Evolutionary conservation across 2,797 vertebrate species (phyloP).

Genomic region (Synaphobranchus kaupii): DNA sequence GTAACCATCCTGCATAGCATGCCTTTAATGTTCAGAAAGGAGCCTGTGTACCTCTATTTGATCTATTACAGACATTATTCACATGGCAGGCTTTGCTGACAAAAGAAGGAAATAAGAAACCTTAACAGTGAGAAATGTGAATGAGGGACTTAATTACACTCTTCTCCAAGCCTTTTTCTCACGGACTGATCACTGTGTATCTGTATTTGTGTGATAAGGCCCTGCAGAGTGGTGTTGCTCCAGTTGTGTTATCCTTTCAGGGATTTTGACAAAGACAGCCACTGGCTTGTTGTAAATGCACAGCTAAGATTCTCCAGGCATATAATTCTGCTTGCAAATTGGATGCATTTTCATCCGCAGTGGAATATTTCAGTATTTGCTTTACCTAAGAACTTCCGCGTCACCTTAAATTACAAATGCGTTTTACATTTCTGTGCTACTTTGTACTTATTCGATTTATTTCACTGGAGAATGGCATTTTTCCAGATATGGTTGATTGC

Average conservation of each 20-base stretch:
- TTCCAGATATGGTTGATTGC: background rate
- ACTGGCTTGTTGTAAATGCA: background rate
- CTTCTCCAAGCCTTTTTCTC: background rate
- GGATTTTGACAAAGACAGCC: background rate
- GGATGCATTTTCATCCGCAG: background rate
- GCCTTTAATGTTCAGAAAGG: background rate
- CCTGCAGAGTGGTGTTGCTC: background rate
- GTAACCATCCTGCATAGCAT: too few relatives aligned
- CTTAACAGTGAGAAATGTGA: background rate
- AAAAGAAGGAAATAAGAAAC: background rate
- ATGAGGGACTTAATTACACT: background rate
- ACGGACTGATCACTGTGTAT: background rate
- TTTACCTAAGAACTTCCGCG: background rate
- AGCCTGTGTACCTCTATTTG: background rate
- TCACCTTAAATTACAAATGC: background rate
- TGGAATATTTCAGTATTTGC: background rate
- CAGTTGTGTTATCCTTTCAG: background rate
- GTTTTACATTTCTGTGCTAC: background rate
- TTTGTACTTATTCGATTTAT: background rate
- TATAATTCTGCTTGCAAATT: background rate
- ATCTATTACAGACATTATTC: background rate
- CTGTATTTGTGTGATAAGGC: background rate
- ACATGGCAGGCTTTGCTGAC: background rate
- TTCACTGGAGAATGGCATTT: background rate
- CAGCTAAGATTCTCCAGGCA: background rate